phyloP scores from a whole-genome alignment of 1,140 invertebrate genomes.

The Calephelis virginiensis region DNA sequence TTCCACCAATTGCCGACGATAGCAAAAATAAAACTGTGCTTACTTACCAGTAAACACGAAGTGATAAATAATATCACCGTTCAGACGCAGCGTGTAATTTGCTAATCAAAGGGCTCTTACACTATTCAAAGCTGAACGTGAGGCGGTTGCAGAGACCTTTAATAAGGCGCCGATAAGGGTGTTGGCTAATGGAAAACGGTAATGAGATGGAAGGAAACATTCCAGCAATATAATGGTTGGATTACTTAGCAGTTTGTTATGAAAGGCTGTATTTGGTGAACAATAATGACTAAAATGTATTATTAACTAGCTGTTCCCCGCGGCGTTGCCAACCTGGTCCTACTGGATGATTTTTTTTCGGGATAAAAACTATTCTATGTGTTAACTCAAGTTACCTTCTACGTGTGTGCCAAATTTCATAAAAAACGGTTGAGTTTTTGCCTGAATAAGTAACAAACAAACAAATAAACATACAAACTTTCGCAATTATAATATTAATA shows the following conservation, averaged over 20 bases:
- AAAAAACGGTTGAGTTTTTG: no score
- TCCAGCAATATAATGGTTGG: background rate
- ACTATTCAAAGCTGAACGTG: constrained; percentile 2
- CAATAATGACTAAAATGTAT: no score
- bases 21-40: background rate
- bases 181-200: constrained; percentile 10
- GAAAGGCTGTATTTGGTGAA: background rate
- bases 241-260: constrained; percentile 5
- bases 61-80: background rate
- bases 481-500: no score
- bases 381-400: no score
- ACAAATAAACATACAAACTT: no score
- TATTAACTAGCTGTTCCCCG: no score
- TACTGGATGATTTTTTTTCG: no score
- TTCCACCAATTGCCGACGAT: background rate
- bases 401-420: no score
- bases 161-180: constrained; percentile 8
- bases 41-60: no score
- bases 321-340: no score
- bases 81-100: background rate
- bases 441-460: no score
- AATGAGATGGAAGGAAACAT: constrained; percentile 8
- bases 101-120: constrained; percentile 8
- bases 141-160: constrained; percentile 1
- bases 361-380: no score